These are phyloP conservation scores for Pheosia gnoma DNA, from an alignment of 2,888 invertebrate species.

Conservation along the genomic window DNA sequence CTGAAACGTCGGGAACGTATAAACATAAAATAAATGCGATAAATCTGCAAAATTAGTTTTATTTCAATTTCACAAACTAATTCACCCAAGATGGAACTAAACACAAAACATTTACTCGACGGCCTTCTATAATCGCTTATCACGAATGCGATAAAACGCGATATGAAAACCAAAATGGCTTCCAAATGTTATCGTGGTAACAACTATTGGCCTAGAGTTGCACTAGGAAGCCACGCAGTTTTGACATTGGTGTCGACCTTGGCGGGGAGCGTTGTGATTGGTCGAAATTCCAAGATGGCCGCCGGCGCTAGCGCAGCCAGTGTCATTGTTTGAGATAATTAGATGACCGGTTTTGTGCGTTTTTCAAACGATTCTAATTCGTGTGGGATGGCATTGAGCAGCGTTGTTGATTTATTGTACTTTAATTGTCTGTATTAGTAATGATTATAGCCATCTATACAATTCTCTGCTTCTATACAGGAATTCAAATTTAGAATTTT, in stretches of 20 bases:
- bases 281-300: constrained; percentile 72
- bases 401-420: background rate
- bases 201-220: constrained; percentile 70
- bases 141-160: constrained; percentile 33
- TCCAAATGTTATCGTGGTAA: constrained; percentile 64
- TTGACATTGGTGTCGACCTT: constrained; percentile 81
- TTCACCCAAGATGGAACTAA: background rate
- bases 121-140: constrained; percentile 41
- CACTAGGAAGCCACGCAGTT: constrained; percentile 74
- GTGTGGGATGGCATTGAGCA: constrained; percentile 24
- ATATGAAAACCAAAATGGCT: constrained; percentile 68
- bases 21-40: too few relatives aligned
- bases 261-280: constrained; percentile 62
- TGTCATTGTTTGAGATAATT: constrained; percentile 78
- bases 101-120: constrained; percentile 12
- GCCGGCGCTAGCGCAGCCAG: constrained; percentile 56
- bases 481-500: too few relatives aligned
- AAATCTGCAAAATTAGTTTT: too few relatives aligned
- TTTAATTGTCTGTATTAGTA: too few relatives aligned
- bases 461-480: too few relatives aligned
- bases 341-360: constrained; percentile 74
- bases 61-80: background rate
- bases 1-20: too few relatives aligned
- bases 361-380: constrained; percentile 59
- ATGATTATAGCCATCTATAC: too few relatives aligned